Percentiles rank a stretch among this genome's conserved stretches.
Conservation (phyloP, 2,888 invertebrate genomes). For the Carcina quercana region DNA sequence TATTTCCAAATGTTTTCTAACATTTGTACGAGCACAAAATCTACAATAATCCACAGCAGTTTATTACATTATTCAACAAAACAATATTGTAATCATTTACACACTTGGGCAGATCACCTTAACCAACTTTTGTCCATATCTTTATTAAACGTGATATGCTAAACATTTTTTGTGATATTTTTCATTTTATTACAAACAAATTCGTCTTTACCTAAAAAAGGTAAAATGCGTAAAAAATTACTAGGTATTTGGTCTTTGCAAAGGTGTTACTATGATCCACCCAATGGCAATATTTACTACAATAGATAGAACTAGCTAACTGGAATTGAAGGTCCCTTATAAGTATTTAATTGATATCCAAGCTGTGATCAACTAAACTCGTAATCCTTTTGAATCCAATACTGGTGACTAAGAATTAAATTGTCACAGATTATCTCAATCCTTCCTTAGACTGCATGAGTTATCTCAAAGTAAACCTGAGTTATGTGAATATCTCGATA, state of each 20-base stretch:
- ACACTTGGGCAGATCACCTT: slow-evolving; percentile 51
- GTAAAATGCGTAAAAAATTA: slow-evolving; percentile 65
- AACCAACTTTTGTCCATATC: slow-evolving; percentile 41
- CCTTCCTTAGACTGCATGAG: too few species aligned
- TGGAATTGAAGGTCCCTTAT: slow-evolving; percentile 75
- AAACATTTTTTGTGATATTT: slow-evolving; percentile 65
- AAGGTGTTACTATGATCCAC: slow-evolving; percentile 55
- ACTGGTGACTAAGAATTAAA: too few species aligned
- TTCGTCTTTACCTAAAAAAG: slow-evolving; percentile 54
- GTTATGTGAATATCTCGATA: too few species aligned
- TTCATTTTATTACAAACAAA: slow-evolving; percentile 54
- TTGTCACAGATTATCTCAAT: too few species aligned
- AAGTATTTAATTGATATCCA: slow-evolving; percentile 66
- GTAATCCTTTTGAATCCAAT: too few species aligned
- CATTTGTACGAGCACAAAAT: slow-evolving; percentile 61
- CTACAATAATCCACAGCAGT: slow-evolving; percentile 54
- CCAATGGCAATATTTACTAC: slow-evolving; percentile 61
- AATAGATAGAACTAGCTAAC: slow-evolving; percentile 72
- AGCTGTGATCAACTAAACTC: slow-evolving; percentile 64
- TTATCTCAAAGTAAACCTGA: too few species aligned
- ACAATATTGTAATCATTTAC: slow-evolving; percentile 64
- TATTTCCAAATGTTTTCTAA: slow-evolving; percentile 69
- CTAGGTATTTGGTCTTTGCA: slow-evolving; percentile 69
- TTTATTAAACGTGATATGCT: slow-evolving; percentile 62
- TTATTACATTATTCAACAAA: slow-evolving; percentile 65